A percentile compares a stretch with the other conserved stretches of the same genome.
Evolutionary conservation across 2,113 vertebrate species (phyloP).

Genomic region (Prolemur simus): DNA sequence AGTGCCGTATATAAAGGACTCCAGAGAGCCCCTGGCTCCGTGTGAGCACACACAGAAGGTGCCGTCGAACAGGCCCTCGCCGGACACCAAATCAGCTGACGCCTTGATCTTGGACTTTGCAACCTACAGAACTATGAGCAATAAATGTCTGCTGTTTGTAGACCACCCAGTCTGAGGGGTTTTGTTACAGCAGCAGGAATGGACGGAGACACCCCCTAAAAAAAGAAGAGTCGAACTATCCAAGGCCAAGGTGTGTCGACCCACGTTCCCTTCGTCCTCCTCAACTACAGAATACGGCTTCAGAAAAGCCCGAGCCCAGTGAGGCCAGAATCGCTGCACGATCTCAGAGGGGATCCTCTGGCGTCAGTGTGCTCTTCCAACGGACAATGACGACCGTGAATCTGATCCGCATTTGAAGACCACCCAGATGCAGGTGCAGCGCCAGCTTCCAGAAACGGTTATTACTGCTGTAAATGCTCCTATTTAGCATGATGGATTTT

Average conservation of each 20-base stretch:
- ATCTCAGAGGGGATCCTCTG: rapidly evolving
- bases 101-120: neutral
- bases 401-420: neutral
- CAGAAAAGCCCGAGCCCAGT: rapidly evolving
- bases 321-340: rapidly evolving
- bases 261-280: rapidly evolving
- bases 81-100: neutral
- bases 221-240: rapidly evolving
- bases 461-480: neutral
- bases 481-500: slow-evolving; percentile 20
- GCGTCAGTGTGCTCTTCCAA: rapidly evolving
- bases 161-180: neutral
- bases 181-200: neutral
- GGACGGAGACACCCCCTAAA: too few relatives aligned
- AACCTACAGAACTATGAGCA: neutral
- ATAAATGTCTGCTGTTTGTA: neutral
- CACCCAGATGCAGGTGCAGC: neutral
- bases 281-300: rapidly evolving
- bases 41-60: neutral
- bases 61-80: rapidly evolving
- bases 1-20: too few relatives aligned
- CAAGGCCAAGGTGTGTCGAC: rapidly evolving
- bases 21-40: too few relatives aligned
- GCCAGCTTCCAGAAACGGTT: neutral
- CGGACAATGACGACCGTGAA: rapidly evolving